Percentiles rank a stretch among this genome's conserved stretches.
Conservation (phyloP, 1,140 invertebrate genomes). For the Phocides pigmalion region DNA sequence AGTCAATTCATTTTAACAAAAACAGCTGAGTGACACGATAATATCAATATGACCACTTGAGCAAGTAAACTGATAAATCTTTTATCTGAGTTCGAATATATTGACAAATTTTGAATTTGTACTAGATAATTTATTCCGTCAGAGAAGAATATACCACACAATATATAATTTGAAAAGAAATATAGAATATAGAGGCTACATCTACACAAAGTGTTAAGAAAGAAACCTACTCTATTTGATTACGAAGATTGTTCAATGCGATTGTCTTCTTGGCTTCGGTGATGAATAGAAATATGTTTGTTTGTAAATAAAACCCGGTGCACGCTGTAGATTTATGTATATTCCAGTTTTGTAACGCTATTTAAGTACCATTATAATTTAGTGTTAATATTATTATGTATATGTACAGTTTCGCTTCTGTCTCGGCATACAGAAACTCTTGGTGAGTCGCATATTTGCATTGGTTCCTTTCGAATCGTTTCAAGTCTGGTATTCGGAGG, state of each 20-base stretch:
- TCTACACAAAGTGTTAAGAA: too few species aligned
- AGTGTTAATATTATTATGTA: constrained; percentile 36
- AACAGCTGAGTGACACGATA: too few species aligned
- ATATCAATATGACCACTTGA: too few species aligned
- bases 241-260: not conserved
- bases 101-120: too few species aligned
- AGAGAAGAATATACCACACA: too few species aligned
- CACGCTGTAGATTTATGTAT: constrained; percentile 53
- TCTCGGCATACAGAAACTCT: not conserved
- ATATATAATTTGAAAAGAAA: too few species aligned
- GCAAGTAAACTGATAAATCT: too few species aligned
- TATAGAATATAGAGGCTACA: too few species aligned
- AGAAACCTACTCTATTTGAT: too few species aligned
- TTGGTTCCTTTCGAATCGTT: constrained; percentile 2
- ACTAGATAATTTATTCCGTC: too few species aligned
- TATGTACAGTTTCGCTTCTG: constrained; percentile 32
- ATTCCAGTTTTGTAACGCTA: constrained; percentile 46
- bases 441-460: not conserved
- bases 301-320: constrained; percentile 41
- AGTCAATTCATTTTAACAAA: too few species aligned
- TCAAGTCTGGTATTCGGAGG: constrained; percentile 15
- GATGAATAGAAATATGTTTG: constrained; percentile 5
- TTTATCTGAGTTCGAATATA: too few species aligned
- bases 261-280: not conserved
- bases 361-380: constrained; percentile 42